Evolutionary conservation across 2,113 vertebrate genomes (phyloP), one percentile per base, ranked within the genome.

Genomic region (Chaenogobius annularis): DNA sequence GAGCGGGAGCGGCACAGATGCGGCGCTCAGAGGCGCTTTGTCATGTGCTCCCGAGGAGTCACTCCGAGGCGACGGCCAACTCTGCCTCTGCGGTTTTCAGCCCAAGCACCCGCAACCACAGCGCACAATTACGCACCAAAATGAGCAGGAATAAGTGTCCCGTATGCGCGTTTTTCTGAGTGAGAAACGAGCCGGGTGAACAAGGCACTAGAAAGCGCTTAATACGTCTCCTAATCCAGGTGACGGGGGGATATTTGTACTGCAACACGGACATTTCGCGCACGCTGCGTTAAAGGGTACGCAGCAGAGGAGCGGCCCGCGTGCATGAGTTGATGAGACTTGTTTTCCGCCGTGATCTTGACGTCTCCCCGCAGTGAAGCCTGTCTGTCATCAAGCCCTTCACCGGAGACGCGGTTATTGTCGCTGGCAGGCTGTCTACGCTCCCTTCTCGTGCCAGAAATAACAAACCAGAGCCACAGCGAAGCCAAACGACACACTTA

Each of bases 381-480:
- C 26, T 6, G 22, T 63, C 68, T 74, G 73, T 22, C 65, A 74
- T 31, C 40, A 70, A 50, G 19, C n/a, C 56, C 55, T 72, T 44
- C 14, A 61, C 50, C 58, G 70, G 37, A 5, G 68, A 66, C 20
- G 40, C 37, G n/a, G 10, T 22, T 61, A 44, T 50, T 70, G 79
- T 74, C 71, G 56, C 52, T 70, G 52, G 44, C 48, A 5, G 22
- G 23, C 12, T 68, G 58, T 68, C 68, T 68, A 61, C 23, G 11
- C 35, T 26, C 52, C 52, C 13, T 37, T 10, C 40, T 61, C 37
- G 54, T 12, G 58, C 23, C 65, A 75, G 20, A 58, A 66, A 35
- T 46, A 66, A 35, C 10, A 40, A 23, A 70, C 46, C 11, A 54
- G 64, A 13, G 35, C 23, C 62, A 63, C 50, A 7, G 12, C 23